Evolutionary conservation across 2,888 invertebrate species (phyloP).

Genomic region (Oligia strigilis): DNA sequence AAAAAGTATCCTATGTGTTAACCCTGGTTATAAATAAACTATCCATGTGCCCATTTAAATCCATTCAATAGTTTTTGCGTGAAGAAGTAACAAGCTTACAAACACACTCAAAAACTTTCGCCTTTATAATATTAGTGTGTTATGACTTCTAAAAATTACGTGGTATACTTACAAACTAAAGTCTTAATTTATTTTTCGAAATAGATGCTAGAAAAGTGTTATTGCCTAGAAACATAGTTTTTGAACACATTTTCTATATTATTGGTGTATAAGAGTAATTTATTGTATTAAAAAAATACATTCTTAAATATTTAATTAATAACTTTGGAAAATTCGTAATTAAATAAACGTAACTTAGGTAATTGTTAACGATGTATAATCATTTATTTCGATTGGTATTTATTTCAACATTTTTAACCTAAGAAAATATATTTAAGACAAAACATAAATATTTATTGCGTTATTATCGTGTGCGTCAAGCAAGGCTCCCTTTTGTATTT

Average conservation of each 20-base stretch:
- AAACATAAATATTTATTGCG: constrained; percentile 27
- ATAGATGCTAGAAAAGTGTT: neutral
- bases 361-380: neutral
- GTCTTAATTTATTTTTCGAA: neutral
- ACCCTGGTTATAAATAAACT: too few relatives aligned
- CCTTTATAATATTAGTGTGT: too few relatives aligned
- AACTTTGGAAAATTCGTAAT: neutral
- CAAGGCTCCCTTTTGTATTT: constrained; percentile 48
- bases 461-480: constrained; percentile 32
- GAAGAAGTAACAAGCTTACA: too few relatives aligned
- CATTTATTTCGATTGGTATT: neutral
- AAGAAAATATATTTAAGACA: neutral
- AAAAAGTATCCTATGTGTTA: too few relatives aligned
- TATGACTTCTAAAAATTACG: neutral
- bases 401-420: neutral
- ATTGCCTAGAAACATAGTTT: neutral
- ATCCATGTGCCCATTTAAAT: too few relatives aligned
- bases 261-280: neutral
- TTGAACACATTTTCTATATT: neutral
- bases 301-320: neutral
- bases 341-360: neutral
- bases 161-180: constrained; percentile 7
- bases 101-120: too few relatives aligned
- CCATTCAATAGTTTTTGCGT: too few relatives aligned
- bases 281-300: neutral